These are phyloP conservation scores for Hormaphis cornu DNA, from an alignment of 1,140 invertebrate species.

Conservation along the genomic window DNA sequence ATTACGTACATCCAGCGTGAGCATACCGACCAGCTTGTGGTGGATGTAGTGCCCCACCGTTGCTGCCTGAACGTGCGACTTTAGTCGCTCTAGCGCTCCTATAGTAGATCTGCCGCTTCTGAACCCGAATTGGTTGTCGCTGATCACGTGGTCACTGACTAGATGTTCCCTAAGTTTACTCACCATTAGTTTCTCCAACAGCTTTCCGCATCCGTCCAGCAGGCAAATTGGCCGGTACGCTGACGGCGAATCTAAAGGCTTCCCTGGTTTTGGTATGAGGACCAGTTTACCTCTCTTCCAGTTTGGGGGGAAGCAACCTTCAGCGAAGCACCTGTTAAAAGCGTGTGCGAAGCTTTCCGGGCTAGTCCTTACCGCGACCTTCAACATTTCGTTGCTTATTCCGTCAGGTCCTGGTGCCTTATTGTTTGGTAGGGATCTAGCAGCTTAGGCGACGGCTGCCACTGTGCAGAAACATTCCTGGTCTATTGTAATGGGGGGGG, in stretches of 20 bases:
- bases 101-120: neutral
- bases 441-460: neutral
- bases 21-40: neutral
- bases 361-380: neutral
- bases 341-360: neutral
- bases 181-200: neutral
- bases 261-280: conserved; percentile 3
- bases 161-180: neutral
- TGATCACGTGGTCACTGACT: neutral
- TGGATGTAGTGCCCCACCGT: neutral
- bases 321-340: neutral
- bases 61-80: neutral
- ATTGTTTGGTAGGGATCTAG: neutral
- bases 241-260: neutral
- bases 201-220: neutral
- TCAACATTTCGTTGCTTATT: neutral
- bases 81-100: neutral
- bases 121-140: conserved; percentile 9
- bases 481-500: no score
- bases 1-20: neutral
- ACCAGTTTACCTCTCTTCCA: conserved; percentile 14
- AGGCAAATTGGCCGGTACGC: conserved; percentile 12
- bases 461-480: no score
- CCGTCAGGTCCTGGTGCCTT: neutral
- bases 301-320: neutral